phyloP scores from a whole-genome alignment of 1,140 invertebrate genomes.

The Neotoxoptera formosana region DNA sequence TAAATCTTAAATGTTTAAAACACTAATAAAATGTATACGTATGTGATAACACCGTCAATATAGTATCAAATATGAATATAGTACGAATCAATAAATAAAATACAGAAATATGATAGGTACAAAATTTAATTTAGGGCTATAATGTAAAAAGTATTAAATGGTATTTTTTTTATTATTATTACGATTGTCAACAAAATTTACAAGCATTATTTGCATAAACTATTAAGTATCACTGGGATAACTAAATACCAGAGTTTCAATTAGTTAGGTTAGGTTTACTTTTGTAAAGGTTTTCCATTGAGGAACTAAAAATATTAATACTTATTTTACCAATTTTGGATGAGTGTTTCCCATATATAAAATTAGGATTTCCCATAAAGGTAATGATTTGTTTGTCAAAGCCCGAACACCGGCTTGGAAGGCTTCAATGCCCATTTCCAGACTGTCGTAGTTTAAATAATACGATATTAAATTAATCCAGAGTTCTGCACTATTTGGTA shows the following conservation, averaged over 20 bases:
- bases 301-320: background rate
- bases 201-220: background rate
- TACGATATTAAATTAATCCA: conserved; percentile 27
- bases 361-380: conserved; percentile 45
- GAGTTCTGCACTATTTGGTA: conserved; percentile 28
- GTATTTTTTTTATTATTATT: background rate
- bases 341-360: conserved; percentile 38
- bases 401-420: conserved; percentile 18
- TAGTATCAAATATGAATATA: background rate
- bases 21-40: background rate
- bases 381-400: background rate
- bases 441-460: conserved; percentile 23
- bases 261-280: too few relatives aligned
- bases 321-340: conserved; percentile 39
- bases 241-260: background rate
- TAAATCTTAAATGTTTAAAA: background rate
- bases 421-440: conserved; percentile 26
- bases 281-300: background rate
- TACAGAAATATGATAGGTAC: background rate
- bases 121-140: background rate
- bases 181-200: background rate
- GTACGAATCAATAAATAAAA: background rate
- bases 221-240: background rate
- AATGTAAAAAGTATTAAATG: too few relatives aligned
- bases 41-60: background rate